Evolutionary conservation across 2,113 vertebrate species (phyloP).

Genomic region (Indicator maculatus): DNA sequence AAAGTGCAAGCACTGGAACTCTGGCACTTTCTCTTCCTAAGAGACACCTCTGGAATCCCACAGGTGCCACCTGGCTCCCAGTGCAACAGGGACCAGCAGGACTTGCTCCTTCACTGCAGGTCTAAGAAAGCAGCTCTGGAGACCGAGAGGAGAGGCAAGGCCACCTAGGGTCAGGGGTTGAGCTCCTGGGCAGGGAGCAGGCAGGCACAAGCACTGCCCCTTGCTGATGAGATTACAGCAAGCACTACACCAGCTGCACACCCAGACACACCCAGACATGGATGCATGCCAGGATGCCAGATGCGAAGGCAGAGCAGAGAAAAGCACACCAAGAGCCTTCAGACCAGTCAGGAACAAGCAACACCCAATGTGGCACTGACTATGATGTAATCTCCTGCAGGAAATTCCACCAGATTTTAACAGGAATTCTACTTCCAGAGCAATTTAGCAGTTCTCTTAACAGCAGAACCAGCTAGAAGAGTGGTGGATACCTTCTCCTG

Average conservation of each 20-base stretch:
- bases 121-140: background rate
- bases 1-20: background rate
- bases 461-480: too few species aligned
- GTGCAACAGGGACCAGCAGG: background rate
- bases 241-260: background rate
- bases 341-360: too few species aligned
- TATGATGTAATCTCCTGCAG: too few species aligned
- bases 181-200: background rate
- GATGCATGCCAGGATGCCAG: too few species aligned
- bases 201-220: background rate
- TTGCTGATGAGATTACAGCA: background rate
- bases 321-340: too few species aligned
- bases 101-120: background rate
- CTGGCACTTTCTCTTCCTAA: background rate
- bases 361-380: too few species aligned
- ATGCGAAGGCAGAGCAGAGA: too few species aligned
- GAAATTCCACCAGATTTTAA: too few species aligned
- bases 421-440: too few species aligned
- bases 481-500: too few species aligned
- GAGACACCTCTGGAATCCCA: background rate
- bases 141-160: background rate
- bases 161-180: fast-evolving
- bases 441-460: too few species aligned
- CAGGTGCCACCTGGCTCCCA: background rate
- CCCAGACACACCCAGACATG: too few species aligned